Base-by-base conservation (phyloP, 2,888 invertebrate species). In the Eilema depressum region DNA sequence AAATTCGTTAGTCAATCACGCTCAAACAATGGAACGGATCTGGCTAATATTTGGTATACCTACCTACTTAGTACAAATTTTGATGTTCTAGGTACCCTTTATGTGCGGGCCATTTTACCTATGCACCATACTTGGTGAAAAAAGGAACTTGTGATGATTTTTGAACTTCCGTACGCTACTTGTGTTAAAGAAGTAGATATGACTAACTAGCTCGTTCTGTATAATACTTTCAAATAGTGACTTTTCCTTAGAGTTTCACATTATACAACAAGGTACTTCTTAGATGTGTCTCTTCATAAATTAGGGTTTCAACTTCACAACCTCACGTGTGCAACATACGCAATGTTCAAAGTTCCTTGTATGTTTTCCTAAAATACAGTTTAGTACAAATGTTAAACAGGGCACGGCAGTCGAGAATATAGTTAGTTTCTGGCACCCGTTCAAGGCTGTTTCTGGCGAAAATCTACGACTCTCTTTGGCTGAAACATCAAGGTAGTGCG, bases 381-480 rank as follows among this genome's bases (percentile, higher is more conserved):
- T 87, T 83, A 78, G 78, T 81, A 79, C 75, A 83, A 86, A 86
- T 88, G 85, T 88, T 88, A 89, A 88, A 83, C 82, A 76, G 83
- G 85, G 82, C 88, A 89, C 89, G 86, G 83, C 86, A 89, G 88
- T 88, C 74, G 77, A 84, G 87, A 87, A 88, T 88, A 88, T 83
- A 85, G 84, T 85, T 83, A 85, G 84, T 85, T 87, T 83, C 64
- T 88, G 96, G 97, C 91, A 97, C 11, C 14, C 23, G 89, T 91
- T 94, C 95, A 95, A 95, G 95, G 95, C 92, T 91, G 73, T 66
- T 71, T 75, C 81, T 82, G 84, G 79, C 89, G 91, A 89, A 93
- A 94, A 89, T 94, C 84, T 94, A 86, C 95, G 93, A 89, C 95
- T 95, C 87, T 86, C 87, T 95, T 95, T 93, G 94, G 93, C 92